A percentile compares a stretch with the other conserved stretches of the same genome.
These are phyloP conservation scores for Leucosticte australis DNA, from an alignment of 2,113 vertebrate genomes.

Conservation along the genomic window DNA sequence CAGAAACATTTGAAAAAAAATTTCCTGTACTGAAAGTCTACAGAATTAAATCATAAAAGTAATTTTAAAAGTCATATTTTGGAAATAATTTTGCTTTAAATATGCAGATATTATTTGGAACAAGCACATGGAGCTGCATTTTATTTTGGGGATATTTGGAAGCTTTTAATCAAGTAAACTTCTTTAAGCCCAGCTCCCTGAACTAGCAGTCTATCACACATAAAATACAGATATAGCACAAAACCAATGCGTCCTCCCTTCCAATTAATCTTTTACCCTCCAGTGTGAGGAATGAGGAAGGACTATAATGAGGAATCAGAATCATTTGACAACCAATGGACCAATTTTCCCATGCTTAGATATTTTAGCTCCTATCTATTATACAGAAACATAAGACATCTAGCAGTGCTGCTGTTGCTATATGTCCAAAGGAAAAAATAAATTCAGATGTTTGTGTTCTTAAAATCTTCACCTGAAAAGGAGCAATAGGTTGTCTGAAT, in stretches of 20 bases:
- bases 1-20: not conserved
- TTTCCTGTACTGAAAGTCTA: not conserved
- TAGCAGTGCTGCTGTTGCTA: not conserved
- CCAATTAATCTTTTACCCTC: not conserved
- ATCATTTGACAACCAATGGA: not conserved
- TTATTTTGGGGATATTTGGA: not conserved
- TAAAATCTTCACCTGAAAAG: not conserved
- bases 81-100: not conserved
- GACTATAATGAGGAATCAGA: not conserved
- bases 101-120: not conserved
- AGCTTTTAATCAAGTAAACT: not conserved
- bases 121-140: not conserved
- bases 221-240: not conserved
- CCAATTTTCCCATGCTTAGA: not conserved
- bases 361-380: not conserved
- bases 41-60: not conserved
- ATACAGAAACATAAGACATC: not conserved
- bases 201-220: not conserved
- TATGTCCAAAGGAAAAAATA: not conserved
- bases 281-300: not conserved
- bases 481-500: not conserved
- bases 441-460: not conserved
- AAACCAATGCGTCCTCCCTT: not conserved
- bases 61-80: not conserved
- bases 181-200: not conserved